A percentile compares a stretch with the other conserved stretches of the same genome.
Conservation (phyloP, 1,140 invertebrate genomes). For the Drosophila malerkotliana region DNA sequence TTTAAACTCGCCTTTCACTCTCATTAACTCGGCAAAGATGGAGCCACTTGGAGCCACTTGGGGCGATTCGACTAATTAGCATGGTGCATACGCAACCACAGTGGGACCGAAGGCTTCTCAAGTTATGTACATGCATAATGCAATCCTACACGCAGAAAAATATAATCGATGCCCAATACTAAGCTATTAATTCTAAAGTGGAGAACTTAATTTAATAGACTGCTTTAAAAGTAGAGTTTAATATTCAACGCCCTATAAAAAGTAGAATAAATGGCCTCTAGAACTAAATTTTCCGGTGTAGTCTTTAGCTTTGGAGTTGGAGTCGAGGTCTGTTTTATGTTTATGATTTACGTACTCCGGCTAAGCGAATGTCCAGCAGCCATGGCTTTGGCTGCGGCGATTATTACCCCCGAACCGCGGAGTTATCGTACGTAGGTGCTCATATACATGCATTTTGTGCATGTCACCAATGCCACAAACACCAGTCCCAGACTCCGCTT, state of each 20-base stretch:
- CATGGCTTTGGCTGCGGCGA: slow-evolving; percentile 34
- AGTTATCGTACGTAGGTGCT: slow-evolving; percentile 76
- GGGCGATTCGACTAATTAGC: slow-evolving; percentile 69
- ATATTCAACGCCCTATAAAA: no score
- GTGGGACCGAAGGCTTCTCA: slow-evolving; percentile 34
- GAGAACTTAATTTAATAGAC: no score
- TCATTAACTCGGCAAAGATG: slow-evolving; percentile 55
- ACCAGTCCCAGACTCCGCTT: slow-evolving; percentile 29
- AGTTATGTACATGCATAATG: slow-evolving; percentile 75
- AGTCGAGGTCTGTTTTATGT: slow-evolving; percentile 56
- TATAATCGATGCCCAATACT: no score
- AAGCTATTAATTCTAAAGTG: background rate
- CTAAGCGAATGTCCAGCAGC: slow-evolving; percentile 48
- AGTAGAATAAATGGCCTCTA: background rate
- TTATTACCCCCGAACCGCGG: slow-evolving; percentile 67
- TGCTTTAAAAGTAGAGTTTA: no score
- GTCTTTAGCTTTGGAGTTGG: slow-evolving; percentile 17
- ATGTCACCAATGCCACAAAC: slow-evolving; percentile 70
- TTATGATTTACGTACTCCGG: slow-evolving; percentile 76
- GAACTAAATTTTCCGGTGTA: slow-evolving; percentile 5
- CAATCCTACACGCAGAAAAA: slow-evolving; percentile 29
- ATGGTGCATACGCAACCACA: slow-evolving; percentile 62
- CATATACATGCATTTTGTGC: slow-evolving; percentile 82
- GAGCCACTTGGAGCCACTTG: slow-evolving; percentile 33
- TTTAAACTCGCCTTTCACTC: slow-evolving; percentile 71